Base-by-base conservation (phyloP, 2,797 vertebrate species). In the Danio tinwini region DNA sequence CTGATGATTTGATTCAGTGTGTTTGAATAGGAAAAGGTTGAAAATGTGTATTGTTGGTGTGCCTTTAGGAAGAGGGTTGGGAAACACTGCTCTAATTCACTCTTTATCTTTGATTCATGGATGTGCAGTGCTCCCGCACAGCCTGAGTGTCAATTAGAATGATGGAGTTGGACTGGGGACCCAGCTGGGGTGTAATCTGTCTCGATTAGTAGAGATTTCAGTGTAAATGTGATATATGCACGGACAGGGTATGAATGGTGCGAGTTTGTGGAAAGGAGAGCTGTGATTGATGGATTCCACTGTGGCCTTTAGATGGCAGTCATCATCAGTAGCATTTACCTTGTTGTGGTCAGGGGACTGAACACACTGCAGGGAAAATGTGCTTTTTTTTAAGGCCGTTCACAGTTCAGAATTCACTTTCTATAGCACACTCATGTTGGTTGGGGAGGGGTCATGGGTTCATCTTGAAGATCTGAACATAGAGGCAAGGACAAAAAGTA, bases 191-290 rank as follows among this genome's bases (percentile, higher is more conserved):
- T 21, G 37, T 47, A 73, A 73, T 82, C 63, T 19, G 58, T 82
- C 80, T 80, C 62, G 77, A 76, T 84, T 78, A 74, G 71, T 61
- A 42, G 21, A 40, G 59, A 67, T 44, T 40, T 72, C 44, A 45
- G 67, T 37, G 53, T 37, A 69, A 56, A 63, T 67, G 47, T 64
- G 40, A 58, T 47, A 40, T 68, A 68, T 59, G 42, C 63, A 68
- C 59, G 63, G n/a, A 9, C 2, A 2, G 39, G 50, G 50, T 53
- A 56, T 59, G 59, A 81, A 81, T 56, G 56, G 21, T 16, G 44
- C 59, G 21, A 50, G 17, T 7, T 72, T 49, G 29, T 64, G n/a
- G 40, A 64, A 71, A 49, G 50, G 4, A 8, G 39, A 39, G 53
- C 19, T 4, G 29, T 49, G 76, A 42, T 58, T 65, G 40, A 76